These are phyloP conservation scores for Amphilophus citrinellus DNA, from an alignment of 2,113 vertebrate genomes.

Conservation along the genomic window DNA sequence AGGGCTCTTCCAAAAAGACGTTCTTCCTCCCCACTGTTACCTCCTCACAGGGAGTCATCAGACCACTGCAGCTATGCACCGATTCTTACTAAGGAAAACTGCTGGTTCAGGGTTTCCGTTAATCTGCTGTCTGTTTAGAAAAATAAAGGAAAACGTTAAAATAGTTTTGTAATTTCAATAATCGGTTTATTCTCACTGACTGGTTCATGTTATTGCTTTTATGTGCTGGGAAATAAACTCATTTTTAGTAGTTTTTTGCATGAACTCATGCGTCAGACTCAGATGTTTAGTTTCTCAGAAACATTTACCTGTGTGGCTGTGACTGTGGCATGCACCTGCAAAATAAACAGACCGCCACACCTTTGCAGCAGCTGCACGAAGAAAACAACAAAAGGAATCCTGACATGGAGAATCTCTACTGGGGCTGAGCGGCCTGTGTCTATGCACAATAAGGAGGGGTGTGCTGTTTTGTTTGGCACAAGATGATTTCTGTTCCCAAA, in stretches of 20 bases:
- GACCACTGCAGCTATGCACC: background rate
- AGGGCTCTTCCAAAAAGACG: background rate
- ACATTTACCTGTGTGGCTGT: background rate
- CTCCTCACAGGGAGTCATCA: background rate
- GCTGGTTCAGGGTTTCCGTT: background rate
- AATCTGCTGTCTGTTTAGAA: background rate
- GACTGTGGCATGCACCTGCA: background rate
- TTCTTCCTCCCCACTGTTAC: background rate
- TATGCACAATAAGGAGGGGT: background rate
- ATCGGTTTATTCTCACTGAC: background rate
- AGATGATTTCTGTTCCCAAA: background rate
- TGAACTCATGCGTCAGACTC: background rate
- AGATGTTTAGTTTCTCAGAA: background rate
- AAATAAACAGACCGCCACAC: background rate
- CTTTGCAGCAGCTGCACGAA: background rate
- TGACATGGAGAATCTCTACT: background rate
- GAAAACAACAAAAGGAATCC: background rate
- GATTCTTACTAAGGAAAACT: too few species aligned
- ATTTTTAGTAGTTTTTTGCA: background rate
- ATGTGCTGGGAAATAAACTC: background rate
- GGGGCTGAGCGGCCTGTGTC: background rate
- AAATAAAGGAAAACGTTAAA: background rate
- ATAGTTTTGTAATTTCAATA: background rate
- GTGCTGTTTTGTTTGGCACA: too few species aligned
- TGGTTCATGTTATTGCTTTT: background rate